Conservation (phyloP, 2,888 invertebrate genomes). For the Emmelina monodactyla region DNA sequence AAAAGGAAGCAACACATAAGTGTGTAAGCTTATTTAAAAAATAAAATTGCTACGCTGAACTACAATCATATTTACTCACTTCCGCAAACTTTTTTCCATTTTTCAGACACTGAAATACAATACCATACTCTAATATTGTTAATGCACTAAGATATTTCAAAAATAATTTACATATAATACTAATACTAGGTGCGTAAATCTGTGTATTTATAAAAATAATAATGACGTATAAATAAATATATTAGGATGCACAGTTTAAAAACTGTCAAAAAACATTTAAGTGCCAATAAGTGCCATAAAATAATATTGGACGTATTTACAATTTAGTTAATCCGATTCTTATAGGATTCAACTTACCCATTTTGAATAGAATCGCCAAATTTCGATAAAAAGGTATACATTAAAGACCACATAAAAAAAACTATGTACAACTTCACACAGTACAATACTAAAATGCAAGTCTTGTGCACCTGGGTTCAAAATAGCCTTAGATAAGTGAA, state of each 20-base stretch:
- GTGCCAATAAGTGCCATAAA: too few species aligned
- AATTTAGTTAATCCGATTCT: too few species aligned
- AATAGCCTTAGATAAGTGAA: slow-evolving; percentile 33
- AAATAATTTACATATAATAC: slow-evolving; percentile 6
- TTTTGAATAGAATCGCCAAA: too few species aligned
- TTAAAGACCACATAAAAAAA: slow-evolving; percentile 8
- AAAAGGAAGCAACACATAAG: too few species aligned
- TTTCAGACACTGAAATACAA: slow-evolving; percentile 63
- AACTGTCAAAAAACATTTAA: too few species aligned
- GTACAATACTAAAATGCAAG: slow-evolving; percentile 5
- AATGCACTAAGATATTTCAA: slow-evolving; percentile 19
- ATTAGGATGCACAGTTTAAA: too few species aligned
- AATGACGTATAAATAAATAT: background rate
- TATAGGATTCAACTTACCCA: too few species aligned
- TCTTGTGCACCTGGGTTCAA: slow-evolving; percentile 31
- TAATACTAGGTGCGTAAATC: background rate
- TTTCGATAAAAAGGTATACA: slow-evolving; percentile 6
- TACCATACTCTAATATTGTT: slow-evolving; percentile 57
- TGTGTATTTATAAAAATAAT: background rate
- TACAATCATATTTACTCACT: slow-evolving; percentile 53
- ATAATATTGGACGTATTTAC: too few species aligned
- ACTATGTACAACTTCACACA: slow-evolving; percentile 10
- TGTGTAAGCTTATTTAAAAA: slow-evolving; percentile 6
- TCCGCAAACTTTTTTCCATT: slow-evolving; percentile 63
- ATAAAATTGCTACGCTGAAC: slow-evolving; percentile 15